These are phyloP conservation scores for Zaprionus obscuricornis DNA, from an alignment of 2,888 invertebrate species.

Conservation along the genomic window DNA sequence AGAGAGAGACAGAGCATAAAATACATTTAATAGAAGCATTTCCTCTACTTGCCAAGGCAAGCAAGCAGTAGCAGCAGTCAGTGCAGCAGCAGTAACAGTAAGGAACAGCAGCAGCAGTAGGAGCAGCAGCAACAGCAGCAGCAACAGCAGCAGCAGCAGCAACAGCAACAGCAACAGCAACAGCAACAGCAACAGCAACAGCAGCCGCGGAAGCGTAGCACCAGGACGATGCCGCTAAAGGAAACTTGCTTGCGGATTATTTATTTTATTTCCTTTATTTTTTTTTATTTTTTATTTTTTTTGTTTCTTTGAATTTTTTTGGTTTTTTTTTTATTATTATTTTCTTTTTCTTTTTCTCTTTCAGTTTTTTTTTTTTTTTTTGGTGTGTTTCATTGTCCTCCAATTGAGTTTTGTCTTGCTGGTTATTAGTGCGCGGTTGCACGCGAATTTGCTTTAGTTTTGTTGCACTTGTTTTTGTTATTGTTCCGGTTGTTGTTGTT, in stretches of 20 bases:
- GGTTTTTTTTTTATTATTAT: background rate
- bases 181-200: too few relatives aligned
- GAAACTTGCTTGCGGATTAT: constrained; percentile 55
- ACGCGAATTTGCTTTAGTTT: constrained; percentile 63
- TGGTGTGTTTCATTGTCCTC: constrained; percentile 28
- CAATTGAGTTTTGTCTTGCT: constrained; percentile 49
- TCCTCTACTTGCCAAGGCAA: constrained; percentile 39
- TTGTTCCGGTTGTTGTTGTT: background rate
- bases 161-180: too few relatives aligned
- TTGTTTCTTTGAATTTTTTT: constrained; percentile 1
- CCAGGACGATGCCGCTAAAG: too few relatives aligned
- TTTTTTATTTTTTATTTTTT: constrained; percentile 13
- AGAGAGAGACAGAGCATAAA: constrained; percentile 24
- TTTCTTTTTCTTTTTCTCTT: constrained; percentile 26
- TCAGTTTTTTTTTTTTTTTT: constrained; percentile 9
- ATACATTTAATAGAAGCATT: constrained; percentile 73
- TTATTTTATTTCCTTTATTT: constrained; percentile 56
- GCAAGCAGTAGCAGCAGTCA: too few relatives aligned
- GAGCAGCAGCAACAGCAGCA: too few relatives aligned
- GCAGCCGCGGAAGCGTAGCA: too few relatives aligned
- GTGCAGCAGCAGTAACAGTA: too few relatives aligned
- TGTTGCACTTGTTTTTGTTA: constrained; percentile 10
- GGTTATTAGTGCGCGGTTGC: constrained; percentile 74
- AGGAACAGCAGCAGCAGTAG: too few relatives aligned
- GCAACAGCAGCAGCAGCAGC: too few relatives aligned